Percentiles rank a stretch among this genome's conserved stretches.
These are phyloP conservation scores for Pyrgus malvae DNA, from an alignment of 2,888 invertebrate species.

Conservation along the genomic window DNA sequence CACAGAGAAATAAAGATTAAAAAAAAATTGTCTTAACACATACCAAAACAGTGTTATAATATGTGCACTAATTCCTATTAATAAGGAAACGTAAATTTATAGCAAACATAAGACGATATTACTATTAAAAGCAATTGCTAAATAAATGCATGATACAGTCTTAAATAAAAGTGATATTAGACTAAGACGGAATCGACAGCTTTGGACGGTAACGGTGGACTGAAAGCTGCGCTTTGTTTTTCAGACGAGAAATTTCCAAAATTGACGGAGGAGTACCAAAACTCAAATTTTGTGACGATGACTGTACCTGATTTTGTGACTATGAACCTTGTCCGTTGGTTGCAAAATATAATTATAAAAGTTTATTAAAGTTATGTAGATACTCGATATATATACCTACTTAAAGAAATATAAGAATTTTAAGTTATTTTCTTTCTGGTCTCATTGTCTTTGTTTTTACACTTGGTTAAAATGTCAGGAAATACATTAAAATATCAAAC, in stretches of 20 bases:
- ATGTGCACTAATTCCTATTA: too few relatives aligned
- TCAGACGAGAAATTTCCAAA: constrained; percentile 18
- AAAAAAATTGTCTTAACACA: background rate
- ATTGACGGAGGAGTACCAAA: constrained; percentile 13
- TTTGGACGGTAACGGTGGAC: constrained; percentile 64
- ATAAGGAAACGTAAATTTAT: background rate
- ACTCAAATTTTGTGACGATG: background rate
- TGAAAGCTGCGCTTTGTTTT: constrained; percentile 50
- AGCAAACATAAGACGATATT: background rate
- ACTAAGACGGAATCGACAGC: constrained; percentile 59
- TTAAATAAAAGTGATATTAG: constrained; percentile 39
- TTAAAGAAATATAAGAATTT: too few relatives aligned
- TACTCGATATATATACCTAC: too few relatives aligned
- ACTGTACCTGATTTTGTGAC: background rate
- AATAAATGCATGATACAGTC: constrained; percentile 11
- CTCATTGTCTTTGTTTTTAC: too few relatives aligned
- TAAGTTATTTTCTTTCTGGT: too few relatives aligned
- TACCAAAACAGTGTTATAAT: too few relatives aligned
- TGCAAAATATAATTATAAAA: background rate
- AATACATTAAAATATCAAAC: too few relatives aligned
- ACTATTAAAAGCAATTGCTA: constrained; percentile 9
- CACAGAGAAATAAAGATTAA: too few relatives aligned
- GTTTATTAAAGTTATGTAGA: too few relatives aligned
- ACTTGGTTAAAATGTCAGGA: too few relatives aligned
- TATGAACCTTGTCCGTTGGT: background rate